Percentiles rank a stretch among this genome's conserved stretches.
phyloP scores from a whole-genome alignment of 2,797 vertebrate species.

The Chrysocyon brachyurus region DNA sequence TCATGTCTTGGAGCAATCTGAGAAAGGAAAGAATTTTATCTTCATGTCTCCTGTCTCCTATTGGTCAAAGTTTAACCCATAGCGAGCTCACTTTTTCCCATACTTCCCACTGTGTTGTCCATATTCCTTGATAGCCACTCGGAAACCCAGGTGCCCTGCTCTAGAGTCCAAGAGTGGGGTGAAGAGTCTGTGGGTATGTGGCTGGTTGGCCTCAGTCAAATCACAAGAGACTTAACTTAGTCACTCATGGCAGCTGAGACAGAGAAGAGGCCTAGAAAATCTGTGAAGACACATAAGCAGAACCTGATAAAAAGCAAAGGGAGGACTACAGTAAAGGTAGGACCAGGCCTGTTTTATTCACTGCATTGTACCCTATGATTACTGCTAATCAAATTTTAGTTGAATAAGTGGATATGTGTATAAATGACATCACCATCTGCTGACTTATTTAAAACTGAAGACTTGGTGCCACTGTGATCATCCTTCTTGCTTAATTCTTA shows the following conservation, averaged over 20 bases:
- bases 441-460: background rate
- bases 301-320: background rate
- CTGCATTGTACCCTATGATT: background rate
- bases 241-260: background rate
- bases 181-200: background rate
- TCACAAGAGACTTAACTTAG: background rate
- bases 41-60: background rate
- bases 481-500: conserved; percentile 18
- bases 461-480: background rate
- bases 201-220: background rate
- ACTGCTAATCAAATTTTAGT: background rate
- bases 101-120: conserved; percentile 14
- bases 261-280: conserved; percentile 28
- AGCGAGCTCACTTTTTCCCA: conserved; percentile 5
- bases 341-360: background rate
- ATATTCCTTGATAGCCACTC: background rate
- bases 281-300: conserved; percentile 11
- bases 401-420: background rate
- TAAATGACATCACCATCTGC: background rate
- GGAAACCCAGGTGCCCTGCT: background rate
- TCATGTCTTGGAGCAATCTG: background rate
- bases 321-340: background rate
- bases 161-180: background rate
- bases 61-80: conserved; percentile 10
- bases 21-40: conserved; percentile 35